phyloP scores from a whole-genome alignment of 2,888 invertebrate genomes.

The Biston betularia region DNA sequence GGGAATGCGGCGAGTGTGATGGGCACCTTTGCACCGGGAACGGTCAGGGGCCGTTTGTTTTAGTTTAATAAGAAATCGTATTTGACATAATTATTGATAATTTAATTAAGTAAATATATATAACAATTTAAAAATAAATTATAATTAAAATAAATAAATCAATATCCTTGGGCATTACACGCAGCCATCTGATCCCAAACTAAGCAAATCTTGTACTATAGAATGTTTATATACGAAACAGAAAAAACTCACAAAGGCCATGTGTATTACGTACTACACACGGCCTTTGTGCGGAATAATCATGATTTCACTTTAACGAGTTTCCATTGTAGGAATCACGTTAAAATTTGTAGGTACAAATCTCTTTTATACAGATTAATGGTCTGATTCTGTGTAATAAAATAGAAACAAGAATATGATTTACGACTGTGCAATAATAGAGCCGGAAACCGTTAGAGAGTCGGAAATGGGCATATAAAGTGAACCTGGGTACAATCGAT shows the following conservation, averaged over 20 bases:
- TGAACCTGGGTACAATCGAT: conserved; percentile 38
- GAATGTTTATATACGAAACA: not conserved
- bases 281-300: conserved; percentile 14
- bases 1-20: no score
- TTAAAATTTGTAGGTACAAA: not conserved
- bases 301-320: conserved; percentile 13
- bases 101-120: no score
- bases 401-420: conserved; percentile 32
- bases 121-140: no score
- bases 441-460: conserved; percentile 30
- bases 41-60: no score
- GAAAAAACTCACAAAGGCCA: conserved; percentile 10
- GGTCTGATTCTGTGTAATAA: conserved; percentile 25
- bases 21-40: no score
- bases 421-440: conserved; percentile 23
- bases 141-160: no score
- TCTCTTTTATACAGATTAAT: conserved; percentile 17
- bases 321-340: not conserved
- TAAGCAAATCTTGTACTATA: no score
- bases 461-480: conserved; percentile 31
- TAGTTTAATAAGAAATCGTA: no score
- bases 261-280: conserved; percentile 1
- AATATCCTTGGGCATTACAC: no score
- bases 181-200: no score
- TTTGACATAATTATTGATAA: no score